Evolutionary conservation across 2,797 vertebrate genomes (phyloP).

Genomic region (Aplochiton taeniatus): DNA sequence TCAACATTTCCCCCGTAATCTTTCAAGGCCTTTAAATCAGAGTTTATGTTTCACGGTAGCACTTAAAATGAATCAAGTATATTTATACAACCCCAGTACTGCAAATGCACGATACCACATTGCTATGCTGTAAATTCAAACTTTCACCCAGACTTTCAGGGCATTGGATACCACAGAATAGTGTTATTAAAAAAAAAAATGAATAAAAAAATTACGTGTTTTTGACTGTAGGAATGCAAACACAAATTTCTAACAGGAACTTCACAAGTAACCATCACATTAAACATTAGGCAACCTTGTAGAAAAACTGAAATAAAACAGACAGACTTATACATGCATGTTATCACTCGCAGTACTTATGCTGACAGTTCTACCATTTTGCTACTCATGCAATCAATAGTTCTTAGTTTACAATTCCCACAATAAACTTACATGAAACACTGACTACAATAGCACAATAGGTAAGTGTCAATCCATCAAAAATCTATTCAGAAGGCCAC

Average conservation of each 20-base stretch:
- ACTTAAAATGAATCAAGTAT: conserved; percentile 63
- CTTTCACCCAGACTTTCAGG: conserved; percentile 73
- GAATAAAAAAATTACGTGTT: conserved; percentile 28
- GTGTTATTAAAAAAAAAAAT: conserved; percentile 72
- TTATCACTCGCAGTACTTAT: conserved; percentile 76
- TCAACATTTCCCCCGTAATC: conserved; percentile 12
- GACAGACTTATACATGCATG: conserved; percentile 81
- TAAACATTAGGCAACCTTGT: conserved; percentile 73
- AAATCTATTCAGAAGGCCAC: conserved; percentile 69
- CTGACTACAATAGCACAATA: conserved; percentile 83
- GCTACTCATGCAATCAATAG: conserved; percentile 85
- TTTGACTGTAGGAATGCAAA: conserved; percentile 68
- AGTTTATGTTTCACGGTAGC: conserved; percentile 71
- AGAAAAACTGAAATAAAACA: conserved; percentile 68
- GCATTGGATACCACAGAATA: conserved; percentile 81
- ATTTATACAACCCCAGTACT: conserved; percentile 20
- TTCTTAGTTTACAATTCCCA: conserved; percentile 66
- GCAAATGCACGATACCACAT: conserved; percentile 68
- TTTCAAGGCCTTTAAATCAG: conserved; percentile 57
- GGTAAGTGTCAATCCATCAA: conserved; percentile 81
- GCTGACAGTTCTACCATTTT: conserved; percentile 76
- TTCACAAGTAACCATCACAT: conserved; percentile 53
- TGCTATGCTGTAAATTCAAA: conserved; percentile 84
- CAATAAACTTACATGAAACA: conserved; percentile 81
- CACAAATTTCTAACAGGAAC: conserved; percentile 42